phyloP scores from a whole-genome alignment of 1,140 invertebrate genomes.

The Vanessa tameamea region DNA sequence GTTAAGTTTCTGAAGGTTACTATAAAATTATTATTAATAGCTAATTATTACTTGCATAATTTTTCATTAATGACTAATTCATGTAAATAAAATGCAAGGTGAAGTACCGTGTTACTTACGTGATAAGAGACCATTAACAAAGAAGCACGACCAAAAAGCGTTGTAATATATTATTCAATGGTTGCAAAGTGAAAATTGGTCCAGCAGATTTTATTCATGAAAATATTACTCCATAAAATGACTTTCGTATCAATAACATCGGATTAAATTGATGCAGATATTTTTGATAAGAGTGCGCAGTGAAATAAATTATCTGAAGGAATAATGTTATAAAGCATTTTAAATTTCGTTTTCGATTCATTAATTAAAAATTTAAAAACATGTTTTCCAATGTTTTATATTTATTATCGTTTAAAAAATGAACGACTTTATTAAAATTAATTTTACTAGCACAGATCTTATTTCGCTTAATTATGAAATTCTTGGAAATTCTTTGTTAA shows the following conservation, averaged over 20 bases:
- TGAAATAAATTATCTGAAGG: constrained; percentile 21
- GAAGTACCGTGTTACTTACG: constrained; percentile 27
- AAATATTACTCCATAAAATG: constrained; percentile 50
- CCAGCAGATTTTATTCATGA: constrained; percentile 49
- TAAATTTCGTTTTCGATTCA: constrained; percentile 13
- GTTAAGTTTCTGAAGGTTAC: background rate
- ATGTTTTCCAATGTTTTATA: background rate
- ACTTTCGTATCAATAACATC: constrained; percentile 49
- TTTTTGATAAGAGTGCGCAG: constrained; percentile 30
- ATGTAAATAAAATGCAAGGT: constrained; percentile 10
- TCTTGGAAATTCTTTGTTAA: too few relatives aligned
- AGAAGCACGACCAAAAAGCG: constrained; percentile 43
- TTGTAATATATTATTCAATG: constrained; percentile 53
- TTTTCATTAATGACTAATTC: constrained; percentile 19
- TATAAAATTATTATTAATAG: background rate
- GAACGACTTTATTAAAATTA: background rate
- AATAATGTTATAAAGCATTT: constrained; percentile 20
- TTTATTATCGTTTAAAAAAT: background rate
- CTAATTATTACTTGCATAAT: background rate
- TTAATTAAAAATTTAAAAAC: background rate
- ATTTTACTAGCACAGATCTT: too few relatives aligned
- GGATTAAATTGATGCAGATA: constrained; percentile 38
- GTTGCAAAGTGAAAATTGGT: constrained; percentile 53
- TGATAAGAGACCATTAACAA: constrained; percentile 47
- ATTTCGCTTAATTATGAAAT: too few relatives aligned